phyloP scores from a whole-genome alignment of 2,888 invertebrate species.

The Ganaspis brasiliensis region DNA sequence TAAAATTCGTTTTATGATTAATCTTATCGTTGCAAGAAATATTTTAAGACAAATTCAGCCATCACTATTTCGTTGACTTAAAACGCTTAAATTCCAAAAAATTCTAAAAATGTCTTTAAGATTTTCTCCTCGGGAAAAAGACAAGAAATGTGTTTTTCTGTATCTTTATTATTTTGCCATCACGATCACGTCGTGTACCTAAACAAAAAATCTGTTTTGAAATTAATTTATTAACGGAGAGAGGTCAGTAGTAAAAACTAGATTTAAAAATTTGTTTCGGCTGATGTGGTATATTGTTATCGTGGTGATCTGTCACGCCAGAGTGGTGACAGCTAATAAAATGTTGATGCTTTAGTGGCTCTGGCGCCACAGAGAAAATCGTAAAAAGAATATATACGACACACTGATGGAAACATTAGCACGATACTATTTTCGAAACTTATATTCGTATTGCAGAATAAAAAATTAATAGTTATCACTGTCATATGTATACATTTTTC shows the following conservation, averaged over 20 bases:
- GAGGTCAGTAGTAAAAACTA: not conserved
- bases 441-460: conserved; percentile 30
- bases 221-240: not conserved
- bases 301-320: conserved; percentile 17
- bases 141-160: too few relatives aligned
- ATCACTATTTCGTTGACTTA: too few relatives aligned
- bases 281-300: conserved; percentile 24
- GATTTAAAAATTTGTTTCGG: conserved; percentile 12
- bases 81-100: too few relatives aligned
- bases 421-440: conserved; percentile 41
- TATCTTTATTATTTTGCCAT: too few relatives aligned
- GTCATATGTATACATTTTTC: not conserved
- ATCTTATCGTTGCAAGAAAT: too few relatives aligned
- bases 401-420: conserved; percentile 39
- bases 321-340: conserved; percentile 42
- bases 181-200: not conserved
- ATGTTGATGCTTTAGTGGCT: conserved; percentile 35
- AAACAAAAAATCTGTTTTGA: not conserved
- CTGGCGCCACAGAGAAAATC: conserved; percentile 40
- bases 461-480: conserved; percentile 17
- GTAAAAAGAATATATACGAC: conserved; percentile 42
- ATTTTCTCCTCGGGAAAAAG: too few relatives aligned
- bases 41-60: too few relatives aligned
- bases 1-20: too few relatives aligned
- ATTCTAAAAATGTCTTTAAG: too few relatives aligned